Base-by-base conservation (phyloP, 2,888 invertebrate genomes). In the Drosophila flavopinicola region DNA sequence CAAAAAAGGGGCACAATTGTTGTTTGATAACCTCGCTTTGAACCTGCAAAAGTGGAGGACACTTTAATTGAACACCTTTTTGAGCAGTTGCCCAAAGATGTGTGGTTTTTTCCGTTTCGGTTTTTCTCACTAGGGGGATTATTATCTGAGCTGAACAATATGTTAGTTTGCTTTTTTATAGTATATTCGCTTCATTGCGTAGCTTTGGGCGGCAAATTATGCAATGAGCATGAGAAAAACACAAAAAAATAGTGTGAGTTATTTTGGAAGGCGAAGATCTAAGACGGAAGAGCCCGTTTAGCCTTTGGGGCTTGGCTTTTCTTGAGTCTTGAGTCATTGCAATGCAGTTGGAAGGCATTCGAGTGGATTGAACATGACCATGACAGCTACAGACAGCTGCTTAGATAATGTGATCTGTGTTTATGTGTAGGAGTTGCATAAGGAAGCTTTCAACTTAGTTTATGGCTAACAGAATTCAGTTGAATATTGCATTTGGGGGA, bases 141-240 rank as follows among this genome's bases (percentile, higher is more conserved):
- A 56, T 72, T 82, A 78, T 85, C 78, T 69, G 73, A n/a, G 52
- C 64, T 73, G 39, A 48, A 58, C 66, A 78, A 59, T 78, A 82
- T 60, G 44, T 65, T 57, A 51, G 35, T 38, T 10, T 1, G 3
- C 13, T 17, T 35, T 0, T 29, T 17, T 60, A 66, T 41, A 41
- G 27, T 49, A 39, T 27, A 44, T 56, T 56, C 44, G 54, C 49
- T 66, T 39, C 66, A 51, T 66, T 67, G 70, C 66, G 66, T 70
- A 52, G 73, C 70, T 72, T 13, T 66, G 52, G 60, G 66, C 56
- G 32, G 30, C 6, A 42, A 51, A 67, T 71, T 67, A 71, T 71
- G 75, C 51, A 71, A 71, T 74, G 53, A 9, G 20, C n/a, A n/a
- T n/a, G n/a, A n/a, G n/a, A n/a, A n/a, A n/a, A n/a, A 20, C 20